Evolutionary conservation across 2,797 vertebrate genomes (phyloP), one percentile per base, ranked within the genome.

Genomic region (Rhodeus uyekii): DNA sequence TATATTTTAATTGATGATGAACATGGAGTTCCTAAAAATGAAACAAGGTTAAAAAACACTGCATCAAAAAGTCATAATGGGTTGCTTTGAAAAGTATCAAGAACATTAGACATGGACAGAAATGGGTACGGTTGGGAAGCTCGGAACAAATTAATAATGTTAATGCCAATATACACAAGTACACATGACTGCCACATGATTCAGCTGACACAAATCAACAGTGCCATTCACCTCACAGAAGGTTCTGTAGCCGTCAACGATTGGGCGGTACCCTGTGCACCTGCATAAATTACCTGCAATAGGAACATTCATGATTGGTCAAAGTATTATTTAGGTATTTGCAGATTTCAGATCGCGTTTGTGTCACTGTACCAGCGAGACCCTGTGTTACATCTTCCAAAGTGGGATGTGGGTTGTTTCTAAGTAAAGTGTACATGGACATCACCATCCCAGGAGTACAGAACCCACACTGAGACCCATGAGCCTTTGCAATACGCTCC

Each of bases 401-500:
- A 44, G 84, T 92, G 86, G 96, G 96, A 73, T 93, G 90, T 0
- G 89, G 93, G 4, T 93, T 89, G 89, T 96, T 98, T 87, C 97
- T 96, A 83, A 98, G 92, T 84, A 98, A 93, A 0, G 95, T 32
- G 76, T 98, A 99, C 91, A 95, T 94, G 77, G 97, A 97, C 96
- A 98, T 98, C 91, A 98, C 97, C 94, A 98, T 97, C 55, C 97
- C 97, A 0, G 97, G 96, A 0, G 96, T 96, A 87, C 97, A 99
- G 93, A 98, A 98, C 32, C 97, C 97, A 2, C 97, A 97, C 88
- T 98, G 96, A 38, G 97, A 96, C 50, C 96, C 96, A 0, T 98
- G 95, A 80, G 95, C 95, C 88, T 95, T 96, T 19, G 96, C 96
- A 12, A 98, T 94, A 8, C 96, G 93, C 91, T 98, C 96, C 97